Evolutionary conservation across 2,113 vertebrate genomes (phyloP).

Genomic region (Rhizomys pruinosus): DNA sequence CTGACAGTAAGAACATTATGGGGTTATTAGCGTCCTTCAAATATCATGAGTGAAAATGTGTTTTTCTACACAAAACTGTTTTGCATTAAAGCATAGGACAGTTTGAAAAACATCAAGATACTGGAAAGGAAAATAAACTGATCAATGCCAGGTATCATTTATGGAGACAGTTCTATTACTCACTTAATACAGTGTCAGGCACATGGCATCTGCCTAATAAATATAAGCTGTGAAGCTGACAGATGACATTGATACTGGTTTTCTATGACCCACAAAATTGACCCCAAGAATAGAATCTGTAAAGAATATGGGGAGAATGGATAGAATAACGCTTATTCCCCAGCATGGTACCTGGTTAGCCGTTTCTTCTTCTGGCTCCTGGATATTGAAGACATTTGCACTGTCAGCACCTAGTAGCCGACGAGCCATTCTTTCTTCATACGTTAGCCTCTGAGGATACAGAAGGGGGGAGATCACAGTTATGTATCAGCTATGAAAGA

Average conservation of each 20-base stretch:
- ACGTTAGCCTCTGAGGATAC: constrained; percentile 94
- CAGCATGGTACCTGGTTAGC: constrained; percentile 89
- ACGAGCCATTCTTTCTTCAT: constrained; percentile 99
- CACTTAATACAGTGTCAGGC: too few relatives aligned
- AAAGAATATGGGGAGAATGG: neutral
- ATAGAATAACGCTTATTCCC: neutral
- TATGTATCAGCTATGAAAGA: neutral
- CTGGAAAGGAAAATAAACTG: constrained; percentile 47
- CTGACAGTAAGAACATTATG: neutral
- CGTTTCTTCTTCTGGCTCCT: constrained; percentile 94
- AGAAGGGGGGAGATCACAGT: neutral
- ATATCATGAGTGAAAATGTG: neutral
- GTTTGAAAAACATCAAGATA: constrained; percentile 39
- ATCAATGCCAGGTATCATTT: neutral
- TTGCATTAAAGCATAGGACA: constrained; percentile 60
- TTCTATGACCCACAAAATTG: neutral
- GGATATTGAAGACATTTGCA: constrained; percentile 94
- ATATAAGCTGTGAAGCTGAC: rapidly evolving
- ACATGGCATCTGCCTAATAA: neutral
- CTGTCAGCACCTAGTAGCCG: constrained; percentile 96
- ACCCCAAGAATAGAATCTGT: neutral
- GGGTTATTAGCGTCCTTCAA: neutral
- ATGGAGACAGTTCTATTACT: neutral
- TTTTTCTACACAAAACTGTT: constrained; percentile 9
- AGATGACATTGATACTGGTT: neutral